These are phyloP conservation scores for Apodemus agrarius DNA, from an alignment of 2,797 vertebrate species.

Conservation along the genomic window DNA sequence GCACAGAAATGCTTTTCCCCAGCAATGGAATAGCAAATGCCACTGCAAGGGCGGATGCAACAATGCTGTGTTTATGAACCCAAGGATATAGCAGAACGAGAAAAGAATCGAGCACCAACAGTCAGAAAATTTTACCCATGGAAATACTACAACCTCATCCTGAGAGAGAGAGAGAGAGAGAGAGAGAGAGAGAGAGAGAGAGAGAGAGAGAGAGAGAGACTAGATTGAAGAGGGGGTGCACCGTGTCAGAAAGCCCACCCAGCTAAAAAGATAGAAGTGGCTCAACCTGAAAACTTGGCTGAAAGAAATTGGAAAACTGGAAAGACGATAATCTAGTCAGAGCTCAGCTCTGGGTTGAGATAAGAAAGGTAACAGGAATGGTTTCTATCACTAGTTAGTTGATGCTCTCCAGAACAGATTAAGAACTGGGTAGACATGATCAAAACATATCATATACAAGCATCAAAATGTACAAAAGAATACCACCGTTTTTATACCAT, in stretches of 20 bases:
- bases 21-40: neutral
- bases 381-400: neutral
- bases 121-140: conserved; percentile 41
- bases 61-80: neutral
- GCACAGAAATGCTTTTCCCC: neutral
- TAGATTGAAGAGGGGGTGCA: neutral
- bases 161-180: neutral
- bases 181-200: no score
- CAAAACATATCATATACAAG: neutral
- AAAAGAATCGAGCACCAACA: conserved; percentile 1
- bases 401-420: neutral
- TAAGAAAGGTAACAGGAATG: neutral
- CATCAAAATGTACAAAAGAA: neutral
- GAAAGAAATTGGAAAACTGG: neutral
- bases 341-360: neutral
- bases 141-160: conserved; percentile 30
- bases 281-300: neutral
- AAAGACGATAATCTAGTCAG: neutral
- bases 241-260: neutral
- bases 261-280: neutral
- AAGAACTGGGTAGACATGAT: neutral
- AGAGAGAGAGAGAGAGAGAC: neutral
- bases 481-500: neutral
- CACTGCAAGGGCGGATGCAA: neutral
- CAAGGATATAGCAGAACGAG: neutral